A percentile compares a stretch with the other conserved stretches of the same genome.
Conservation (phyloP, 2,888 invertebrate genomes). For the Phlogophora meticulosa region DNA sequence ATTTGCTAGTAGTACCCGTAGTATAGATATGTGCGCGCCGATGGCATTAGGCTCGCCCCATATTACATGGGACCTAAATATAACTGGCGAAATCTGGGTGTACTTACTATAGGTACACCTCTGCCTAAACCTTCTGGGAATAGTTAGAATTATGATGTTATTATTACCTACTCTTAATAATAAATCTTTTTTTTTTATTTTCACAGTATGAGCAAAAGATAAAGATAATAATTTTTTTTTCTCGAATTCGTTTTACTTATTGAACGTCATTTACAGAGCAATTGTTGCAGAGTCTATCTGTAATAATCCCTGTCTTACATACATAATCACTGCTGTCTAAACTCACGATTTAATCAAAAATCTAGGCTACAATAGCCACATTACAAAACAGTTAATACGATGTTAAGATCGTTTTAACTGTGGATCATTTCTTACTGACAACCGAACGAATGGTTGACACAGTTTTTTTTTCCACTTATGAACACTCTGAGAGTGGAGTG, state of each 20-base stretch:
- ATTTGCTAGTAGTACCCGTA: too few species aligned
- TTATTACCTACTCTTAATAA: too few species aligned
- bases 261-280: not conserved
- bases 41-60: too few species aligned
- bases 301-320: conserved; percentile 22
- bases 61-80: too few species aligned
- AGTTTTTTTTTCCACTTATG: conserved; percentile 48
- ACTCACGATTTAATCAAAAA: conserved; percentile 47
- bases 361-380: conserved; percentile 37
- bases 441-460: conserved; percentile 30
- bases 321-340: conserved; percentile 23
- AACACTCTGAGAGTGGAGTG: conserved; percentile 6
- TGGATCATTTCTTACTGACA: conserved; percentile 37
- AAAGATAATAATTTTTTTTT: too few species aligned
- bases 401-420: conserved; percentile 51
- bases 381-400: conserved; percentile 46
- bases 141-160: too few species aligned
- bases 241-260: not conserved
- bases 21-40: too few species aligned
- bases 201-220: too few species aligned
- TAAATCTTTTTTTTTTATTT: too few species aligned
- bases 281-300: conserved; percentile 23
- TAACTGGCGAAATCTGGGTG: too few species aligned
- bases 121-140: too few species aligned
- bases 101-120: too few species aligned